Evolutionary conservation across 2,113 vertebrate species (phyloP).

Genomic region (Theristicus caerulescens): DNA sequence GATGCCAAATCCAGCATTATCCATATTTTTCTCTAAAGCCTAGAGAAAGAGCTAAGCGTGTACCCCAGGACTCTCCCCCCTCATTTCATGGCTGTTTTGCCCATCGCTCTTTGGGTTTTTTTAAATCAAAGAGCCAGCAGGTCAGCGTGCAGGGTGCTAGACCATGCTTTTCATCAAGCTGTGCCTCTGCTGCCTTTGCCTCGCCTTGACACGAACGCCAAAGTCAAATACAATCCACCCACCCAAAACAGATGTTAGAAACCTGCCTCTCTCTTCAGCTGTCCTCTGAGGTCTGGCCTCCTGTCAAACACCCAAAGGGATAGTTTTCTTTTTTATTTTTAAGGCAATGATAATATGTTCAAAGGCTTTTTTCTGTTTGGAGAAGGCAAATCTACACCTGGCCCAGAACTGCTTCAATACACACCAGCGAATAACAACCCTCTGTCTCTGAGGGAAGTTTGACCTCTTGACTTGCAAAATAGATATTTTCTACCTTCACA

Average conservation of each 20-base stretch:
- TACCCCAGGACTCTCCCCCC: not conserved
- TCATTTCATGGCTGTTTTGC: not conserved
- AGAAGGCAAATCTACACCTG: constrained; percentile 30
- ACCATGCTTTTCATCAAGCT: not conserved
- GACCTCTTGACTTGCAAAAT: not conserved
- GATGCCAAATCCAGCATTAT: not conserved
- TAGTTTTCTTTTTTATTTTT: constrained; percentile 3
- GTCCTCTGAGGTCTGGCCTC: constrained; percentile 28
- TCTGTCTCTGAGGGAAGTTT: not conserved
- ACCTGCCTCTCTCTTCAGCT: constrained; percentile 30
- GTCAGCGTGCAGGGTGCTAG: not conserved
- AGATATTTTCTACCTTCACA: not conserved
- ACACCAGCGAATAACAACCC: not conserved
- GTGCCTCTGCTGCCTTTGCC: not conserved
- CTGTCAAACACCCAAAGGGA: not conserved
- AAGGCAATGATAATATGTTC: not conserved
- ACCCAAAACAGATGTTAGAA: constrained; percentile 41
- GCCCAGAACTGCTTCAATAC: not conserved
- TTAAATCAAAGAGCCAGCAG: not conserved
- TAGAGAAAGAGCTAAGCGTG: not conserved
- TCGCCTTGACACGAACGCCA: not conserved
- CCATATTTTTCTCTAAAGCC: not conserved
- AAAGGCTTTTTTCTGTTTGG: constrained; percentile 12
- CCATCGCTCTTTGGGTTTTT: not conserved
- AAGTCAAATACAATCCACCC: constrained; percentile 34